Evolutionary conservation across 2,797 vertebrate species (phyloP).

Genomic region (Ptychobarbus kaznakovi): DNA sequence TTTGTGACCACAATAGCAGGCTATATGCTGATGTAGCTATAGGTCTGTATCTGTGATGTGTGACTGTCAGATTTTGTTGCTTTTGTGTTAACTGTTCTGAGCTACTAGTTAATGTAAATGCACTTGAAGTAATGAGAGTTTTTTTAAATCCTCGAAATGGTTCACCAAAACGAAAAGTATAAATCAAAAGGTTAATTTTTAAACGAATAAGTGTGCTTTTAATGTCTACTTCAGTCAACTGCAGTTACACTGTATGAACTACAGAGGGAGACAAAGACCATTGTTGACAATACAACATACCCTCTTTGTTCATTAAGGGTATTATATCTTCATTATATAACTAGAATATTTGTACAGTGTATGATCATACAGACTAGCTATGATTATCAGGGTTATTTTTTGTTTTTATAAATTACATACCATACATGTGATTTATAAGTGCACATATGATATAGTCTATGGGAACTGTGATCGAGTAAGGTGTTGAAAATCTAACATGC

Average conservation of each 20-base stretch:
- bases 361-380: not conserved
- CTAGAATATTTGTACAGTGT: not conserved
- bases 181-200: too few species aligned
- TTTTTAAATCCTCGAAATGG: not conserved
- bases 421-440: not conserved
- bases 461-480: not conserved
- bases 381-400: not conserved
- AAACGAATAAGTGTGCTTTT: not conserved
- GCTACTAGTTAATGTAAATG: not conserved
- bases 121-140: not conserved
- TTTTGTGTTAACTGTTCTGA: not conserved
- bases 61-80: not conserved
- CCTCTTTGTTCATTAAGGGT: not conserved
- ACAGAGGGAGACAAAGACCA: conserved; percentile 41
- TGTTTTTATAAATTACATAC: not conserved
- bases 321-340: not conserved
- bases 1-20: not conserved
- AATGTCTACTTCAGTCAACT: not conserved
- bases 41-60: not conserved
- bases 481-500: not conserved
- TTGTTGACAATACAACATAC: not conserved
- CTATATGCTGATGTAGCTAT: not conserved
- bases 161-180: not conserved
- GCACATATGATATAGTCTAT: not conserved
- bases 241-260: not conserved